Evolutionary conservation across 2,113 vertebrate species (phyloP).

Genomic region (Rostratula benghalensis): DNA sequence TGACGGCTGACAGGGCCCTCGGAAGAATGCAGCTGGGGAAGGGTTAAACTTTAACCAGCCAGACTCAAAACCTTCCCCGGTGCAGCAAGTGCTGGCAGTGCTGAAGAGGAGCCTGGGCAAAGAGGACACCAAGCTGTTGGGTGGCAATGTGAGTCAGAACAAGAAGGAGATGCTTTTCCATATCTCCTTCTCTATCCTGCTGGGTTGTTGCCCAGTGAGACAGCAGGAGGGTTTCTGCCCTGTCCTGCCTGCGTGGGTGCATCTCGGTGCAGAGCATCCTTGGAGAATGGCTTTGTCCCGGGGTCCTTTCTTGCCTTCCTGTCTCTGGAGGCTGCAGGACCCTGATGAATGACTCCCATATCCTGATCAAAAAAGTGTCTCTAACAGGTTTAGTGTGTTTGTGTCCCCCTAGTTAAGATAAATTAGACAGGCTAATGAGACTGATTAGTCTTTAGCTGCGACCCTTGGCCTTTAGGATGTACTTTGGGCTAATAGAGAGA

Average conservation of each 20-base stretch:
- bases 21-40: constrained; percentile 42
- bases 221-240: background rate
- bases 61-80: constrained; percentile 1
- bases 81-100: background rate
- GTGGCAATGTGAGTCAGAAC: background rate
- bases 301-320: constrained; percentile 72
- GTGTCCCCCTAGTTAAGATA: constrained; percentile 83
- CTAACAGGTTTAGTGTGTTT: constrained; percentile 80
- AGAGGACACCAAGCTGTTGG: background rate
- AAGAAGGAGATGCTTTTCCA: background rate
- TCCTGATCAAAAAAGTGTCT: constrained; percentile 78
- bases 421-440: constrained; percentile 89
- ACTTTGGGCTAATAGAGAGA: constrained; percentile 82
- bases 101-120: background rate
- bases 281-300: constrained; percentile 60
- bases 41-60: constrained; percentile 76
- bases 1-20: constrained; percentile 32
- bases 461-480: constrained; percentile 80
- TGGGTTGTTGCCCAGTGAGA: background rate
- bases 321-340: constrained; percentile 75
- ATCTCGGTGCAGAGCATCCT: constrained; percentile 13
- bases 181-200: background rate
- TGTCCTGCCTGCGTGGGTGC: background rate
- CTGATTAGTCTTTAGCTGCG: constrained; percentile 82
- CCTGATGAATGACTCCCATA: constrained; percentile 87